Base-by-base conservation (phyloP, 2,797 vertebrate species). In the Mastacembelus armatus region DNA sequence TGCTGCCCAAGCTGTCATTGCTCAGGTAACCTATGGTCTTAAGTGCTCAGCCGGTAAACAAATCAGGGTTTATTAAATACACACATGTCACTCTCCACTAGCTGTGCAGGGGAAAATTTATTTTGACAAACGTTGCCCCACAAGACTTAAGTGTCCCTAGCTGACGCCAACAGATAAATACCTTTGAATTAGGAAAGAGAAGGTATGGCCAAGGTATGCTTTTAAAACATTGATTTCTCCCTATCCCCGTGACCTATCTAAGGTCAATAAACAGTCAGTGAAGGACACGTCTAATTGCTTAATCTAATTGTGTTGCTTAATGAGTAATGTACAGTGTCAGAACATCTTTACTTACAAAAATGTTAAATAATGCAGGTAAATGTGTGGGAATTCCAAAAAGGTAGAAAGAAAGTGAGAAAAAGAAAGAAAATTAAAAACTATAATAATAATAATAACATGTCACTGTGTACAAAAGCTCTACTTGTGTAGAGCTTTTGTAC, bases 211-310 rank as follows among this genome's bases (percentile, higher is more conserved):
- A 78, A 89, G 81, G 82, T 83, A 89, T 84, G 91, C 92, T 94
- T 95, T 94, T 94, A 92, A 83, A 90, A 89, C 85, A 83, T 90
- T 90, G 91, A 92, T 94, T 92, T 93, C 90, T 91, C 85, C 78
- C 8, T 94, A 95, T 96, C 95, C 87, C 66, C 52, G 67, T 71
- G 90, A 84, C 88, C 92, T 86, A 95, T 95, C 95, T 96, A 95
- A 91, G 87, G 90, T 95, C 95, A 97, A 97, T 92, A 97, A 96
- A 96, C 95, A 94, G 16, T 19, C 80, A 38, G 2, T 95, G 95
- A 96, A 83, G 94, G 95, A 94, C 95, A 95, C 89, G 88, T 86
- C 89, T 93, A 96, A 94, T 94, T 93, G 92, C 93, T 95, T 96
- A 93, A 92, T 92, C 94, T 92, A 94, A 95, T 95, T 95, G 91